Evolutionary conservation across 2,113 vertebrate species (phyloP), one percentile per base, ranked within the genome.

Genomic region (Lathamus discolor): DNA sequence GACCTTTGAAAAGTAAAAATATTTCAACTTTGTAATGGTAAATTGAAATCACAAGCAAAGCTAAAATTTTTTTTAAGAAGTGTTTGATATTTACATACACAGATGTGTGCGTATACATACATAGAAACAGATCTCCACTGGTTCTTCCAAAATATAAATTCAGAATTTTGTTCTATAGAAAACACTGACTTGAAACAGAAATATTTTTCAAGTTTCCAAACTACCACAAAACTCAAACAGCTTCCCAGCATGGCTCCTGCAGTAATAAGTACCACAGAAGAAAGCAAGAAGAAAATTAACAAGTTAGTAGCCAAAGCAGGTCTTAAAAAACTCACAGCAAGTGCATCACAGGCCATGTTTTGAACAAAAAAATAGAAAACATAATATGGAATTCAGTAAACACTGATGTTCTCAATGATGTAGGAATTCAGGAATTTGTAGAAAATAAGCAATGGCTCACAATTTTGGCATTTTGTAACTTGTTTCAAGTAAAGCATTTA

Each of bases 1-100:
- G 37, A 83, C 41, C 37, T 90, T 54, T 72, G n/a, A 89, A 89
- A 79, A 72, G 23, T 39, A 52, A 86, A 91, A 86, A 35, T 57
- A 83, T 59, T 86, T 76, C 59, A 72, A 51, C 24, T 68, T 88
- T 24, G 10, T 48, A 83, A 67, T 22, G 7, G 7, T 61, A 89
- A 89, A 89, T 28, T 63, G 33, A 57, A 79, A 72, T 68, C 27
- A 66, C 59, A 84, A 75, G 25, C 25, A 41, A 82, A 78, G 55
- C 6, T 55, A 82, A 85, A 61, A 3, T 4, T 49, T 76, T 83
- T 75, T 63, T 62, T 75, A 69, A 46, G 4, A 69, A 55, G 11
- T 31, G 7, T 9, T 75, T 74, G 20, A 31, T 55, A 72, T 92
- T 83, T 80, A 46, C 57, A 80, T 7, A 25, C 11, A 70, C 7